Base-by-base conservation (phyloP, 2,797 vertebrate genomes). In the Cyprinodon diabolis region DNA sequence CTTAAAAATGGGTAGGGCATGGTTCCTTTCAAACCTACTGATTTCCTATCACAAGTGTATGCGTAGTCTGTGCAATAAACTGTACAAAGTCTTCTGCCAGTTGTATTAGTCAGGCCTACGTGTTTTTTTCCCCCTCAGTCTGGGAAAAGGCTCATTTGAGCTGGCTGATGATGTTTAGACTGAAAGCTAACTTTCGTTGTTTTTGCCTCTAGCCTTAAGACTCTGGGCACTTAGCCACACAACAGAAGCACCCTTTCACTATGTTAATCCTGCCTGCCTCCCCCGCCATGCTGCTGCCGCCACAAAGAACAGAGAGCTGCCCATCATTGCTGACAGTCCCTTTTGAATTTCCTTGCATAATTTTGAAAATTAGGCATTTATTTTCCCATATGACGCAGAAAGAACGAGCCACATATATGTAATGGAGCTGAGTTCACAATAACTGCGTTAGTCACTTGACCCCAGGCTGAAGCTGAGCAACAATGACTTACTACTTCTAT, bases 171-270 rank as follows among this genome's bases (percentile, higher is more conserved):
- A 87, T 88, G 82, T 88, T 82, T 71, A 68, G 75, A 68, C 81
- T 68, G 51, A 84, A n/a, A 87, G 80, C 81, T 89, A 76, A 87
- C 14, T 82, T 82, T 74, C 74, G 62, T 83, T 84, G 74, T 89
- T 87, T 86, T 82, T 81, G 79, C 84, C 57, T 77, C 68, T 57
- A 74, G 86, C 87, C 90, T 91, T 75, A 6, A 76, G 85, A 90
- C 89, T 74, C 19, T 81, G 79, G 79, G 49, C 60, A 73, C 77
- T 86, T 76, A 82, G 73, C 83, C 81, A 73, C 83, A 86, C 79
- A 91, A 91, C 91, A 91, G 86, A 90, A 84, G 88, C 81, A 70
- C 83, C 79, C 80, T 87, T 92, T 89, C 88, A 83, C 76, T 86
- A 88, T 91, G 89, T 88, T 90, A 91, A 91, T 90, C 84, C 83